Evolutionary conservation across 2,888 invertebrate genomes (phyloP).

Genomic region (Acleris laterana): DNA sequence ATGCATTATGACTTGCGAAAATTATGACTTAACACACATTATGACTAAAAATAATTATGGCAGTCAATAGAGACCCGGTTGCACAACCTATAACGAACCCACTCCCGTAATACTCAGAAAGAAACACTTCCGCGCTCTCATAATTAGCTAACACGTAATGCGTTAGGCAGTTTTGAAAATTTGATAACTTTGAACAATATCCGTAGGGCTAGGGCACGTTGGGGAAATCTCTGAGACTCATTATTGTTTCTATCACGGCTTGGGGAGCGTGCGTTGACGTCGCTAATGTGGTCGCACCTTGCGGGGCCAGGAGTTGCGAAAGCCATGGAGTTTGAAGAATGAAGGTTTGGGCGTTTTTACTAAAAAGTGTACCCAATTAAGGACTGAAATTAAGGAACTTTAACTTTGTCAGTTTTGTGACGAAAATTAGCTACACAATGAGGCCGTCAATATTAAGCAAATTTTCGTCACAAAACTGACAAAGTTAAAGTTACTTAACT

Average conservation of each 20-base stretch:
- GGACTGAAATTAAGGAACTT: too few relatives aligned
- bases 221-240: conserved; percentile 78
- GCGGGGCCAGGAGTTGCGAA: conserved; percentile 45
- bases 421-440: too few relatives aligned
- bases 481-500: too few relatives aligned
- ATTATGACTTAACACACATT: too few relatives aligned
- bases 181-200: conserved; percentile 83
- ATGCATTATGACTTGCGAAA: too few relatives aligned
- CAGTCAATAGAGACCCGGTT: too few relatives aligned
- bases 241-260: conserved; percentile 73
- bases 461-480: too few relatives aligned
- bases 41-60: too few relatives aligned
- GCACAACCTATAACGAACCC: background rate
- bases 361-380: too few relatives aligned
- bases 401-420: too few relatives aligned
- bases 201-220: conserved; percentile 77
- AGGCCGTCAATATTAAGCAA: too few relatives aligned
- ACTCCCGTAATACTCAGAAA: conserved; percentile 8
- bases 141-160: conserved; percentile 75
- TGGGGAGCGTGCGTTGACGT: conserved; percentile 65
- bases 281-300: conserved; percentile 76
- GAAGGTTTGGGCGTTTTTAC: too few relatives aligned
- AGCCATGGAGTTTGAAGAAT: background rate
- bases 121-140: conserved; percentile 57
- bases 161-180: conserved; percentile 82